Percentiles rank a stretch among this genome's conserved stretches.
Evolutionary conservation across 2,113 vertebrate genomes (phyloP).

Genomic region (Argyrosomus japonicus): DNA sequence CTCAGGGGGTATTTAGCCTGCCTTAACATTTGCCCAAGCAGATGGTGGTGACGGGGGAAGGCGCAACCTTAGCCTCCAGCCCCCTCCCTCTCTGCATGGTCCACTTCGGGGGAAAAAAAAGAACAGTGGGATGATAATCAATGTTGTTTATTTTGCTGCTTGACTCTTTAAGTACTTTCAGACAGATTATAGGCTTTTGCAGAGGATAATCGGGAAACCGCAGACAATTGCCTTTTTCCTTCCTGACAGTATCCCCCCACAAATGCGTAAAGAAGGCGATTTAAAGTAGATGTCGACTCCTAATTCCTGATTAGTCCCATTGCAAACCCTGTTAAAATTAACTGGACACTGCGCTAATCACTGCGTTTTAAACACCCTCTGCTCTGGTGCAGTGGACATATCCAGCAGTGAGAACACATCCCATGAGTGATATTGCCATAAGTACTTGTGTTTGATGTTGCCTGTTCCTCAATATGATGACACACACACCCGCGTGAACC

Average conservation of each 20-base stretch:
- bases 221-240: conserved; percentile 89
- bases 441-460: conserved; percentile 56
- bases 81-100: conserved; percentile 61
- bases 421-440: conserved; percentile 66
- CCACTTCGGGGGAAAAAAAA: conserved; percentile 67
- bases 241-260: conserved; percentile 84
- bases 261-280: conserved; percentile 80
- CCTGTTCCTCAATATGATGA: conserved; percentile 50
- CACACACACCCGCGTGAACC: conserved; percentile 43
- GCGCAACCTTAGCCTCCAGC: conserved; percentile 65
- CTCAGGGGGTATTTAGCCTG: conserved; percentile 84
- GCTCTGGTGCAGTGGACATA: conserved; percentile 48
- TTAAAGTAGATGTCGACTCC: conserved; percentile 86
- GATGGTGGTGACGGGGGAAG: conserved; percentile 83
- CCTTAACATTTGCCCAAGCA: conserved; percentile 87
- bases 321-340: conserved; percentile 87
- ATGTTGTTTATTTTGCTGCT: conserved; percentile 91
- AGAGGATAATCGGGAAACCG: conserved; percentile 86
- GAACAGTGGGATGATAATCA: conserved; percentile 89
- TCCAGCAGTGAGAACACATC: conserved; percentile 50
- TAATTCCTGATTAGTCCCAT: conserved; percentile 90
- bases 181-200: conserved; percentile 91
- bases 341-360: conserved; percentile 88
- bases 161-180: conserved; percentile 89
- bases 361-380: conserved; percentile 71